Base-by-base conservation (phyloP, 1,140 invertebrate genomes). In the Hypothenemus hampei region DNA sequence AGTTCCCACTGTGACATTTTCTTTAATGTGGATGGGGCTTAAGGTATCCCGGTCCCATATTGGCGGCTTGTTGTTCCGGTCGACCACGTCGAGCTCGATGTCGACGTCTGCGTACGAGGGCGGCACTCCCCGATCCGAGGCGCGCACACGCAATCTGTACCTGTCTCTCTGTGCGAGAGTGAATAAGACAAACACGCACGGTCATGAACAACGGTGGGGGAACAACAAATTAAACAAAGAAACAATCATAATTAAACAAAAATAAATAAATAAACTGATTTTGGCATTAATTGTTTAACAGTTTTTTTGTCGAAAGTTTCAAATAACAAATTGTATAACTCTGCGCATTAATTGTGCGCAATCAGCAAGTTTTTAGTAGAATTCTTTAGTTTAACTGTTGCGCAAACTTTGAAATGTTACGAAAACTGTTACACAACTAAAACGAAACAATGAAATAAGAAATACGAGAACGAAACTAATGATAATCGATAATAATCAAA, bases 1-100 rank as follows among this genome's bases (percentile, higher is more conserved):
- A 78, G 90, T 92, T 85, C 92, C 90, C 81, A 94, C 89, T 84
- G 89, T 92, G 82, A 93, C 89, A 87, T 94, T 94, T 88, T 96
- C 92, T 84, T 87, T 87, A 82, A 95, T 89, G 83, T 87, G 86
- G 81, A 91, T 91, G 79, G 91, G 91, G 78, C 91, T 90, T 83
- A 95, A 95, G 78, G 90, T 82, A 77, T 80, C 83, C 76, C 82
- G 81, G 81, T 94, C 89, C 91, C 91, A 96, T 74, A 93, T 82
- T 75, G 92, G 92, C 73, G 92, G 91, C 82, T 94, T 94, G 86
- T 93, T 94, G 84, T 93, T 93, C 78, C 90, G 87, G 84, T 94
- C 91, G 80, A 96, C 91, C 77, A 96, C 91, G 81, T 93, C 91
- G 85, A 96, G 88, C 76, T 92, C 88, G 79, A 94, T 89, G 77